These are phyloP conservation scores for Phallusia fumigata DNA, from an alignment of 23 tunicate species.

Conservation along the genomic window DNA sequence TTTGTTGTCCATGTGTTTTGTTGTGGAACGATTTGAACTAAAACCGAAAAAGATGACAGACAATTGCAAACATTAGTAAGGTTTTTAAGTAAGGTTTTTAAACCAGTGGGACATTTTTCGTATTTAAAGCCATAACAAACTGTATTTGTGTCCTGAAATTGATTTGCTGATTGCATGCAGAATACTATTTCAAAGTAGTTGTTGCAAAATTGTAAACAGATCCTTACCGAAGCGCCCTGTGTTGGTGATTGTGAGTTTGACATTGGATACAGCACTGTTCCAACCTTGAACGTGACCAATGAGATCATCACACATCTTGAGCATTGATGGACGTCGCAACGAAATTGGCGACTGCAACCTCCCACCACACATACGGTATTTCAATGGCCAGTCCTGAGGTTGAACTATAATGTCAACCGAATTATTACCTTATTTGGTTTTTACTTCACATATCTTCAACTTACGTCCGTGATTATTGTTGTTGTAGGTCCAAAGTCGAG, in stretches of 20 bases:
- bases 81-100: too few species aligned
- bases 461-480: neutral
- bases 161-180: too few species aligned
- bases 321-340: neutral
- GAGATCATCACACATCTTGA: neutral
- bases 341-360: neutral
- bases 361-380: neutral
- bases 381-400: neutral
- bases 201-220: too few species aligned
- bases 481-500: neutral
- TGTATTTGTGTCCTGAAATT: too few species aligned
- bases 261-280: neutral
- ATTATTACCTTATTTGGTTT: neutral
- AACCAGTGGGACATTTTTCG: too few species aligned
- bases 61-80: too few species aligned
- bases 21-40: neutral
- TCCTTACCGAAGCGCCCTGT: neutral
- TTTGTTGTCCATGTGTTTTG: slow-evolving; percentile 5
- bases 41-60: neutral
- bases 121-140: too few species aligned
- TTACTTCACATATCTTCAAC: neutral
- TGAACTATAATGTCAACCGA: neutral
- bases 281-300: neutral
- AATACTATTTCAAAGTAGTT: too few species aligned
- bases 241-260: neutral